Evolutionary conservation across 2,797 vertebrate species (phyloP), one percentile per base, ranked within the genome.

Genomic region (Cirrhinus mrigala): DNA sequence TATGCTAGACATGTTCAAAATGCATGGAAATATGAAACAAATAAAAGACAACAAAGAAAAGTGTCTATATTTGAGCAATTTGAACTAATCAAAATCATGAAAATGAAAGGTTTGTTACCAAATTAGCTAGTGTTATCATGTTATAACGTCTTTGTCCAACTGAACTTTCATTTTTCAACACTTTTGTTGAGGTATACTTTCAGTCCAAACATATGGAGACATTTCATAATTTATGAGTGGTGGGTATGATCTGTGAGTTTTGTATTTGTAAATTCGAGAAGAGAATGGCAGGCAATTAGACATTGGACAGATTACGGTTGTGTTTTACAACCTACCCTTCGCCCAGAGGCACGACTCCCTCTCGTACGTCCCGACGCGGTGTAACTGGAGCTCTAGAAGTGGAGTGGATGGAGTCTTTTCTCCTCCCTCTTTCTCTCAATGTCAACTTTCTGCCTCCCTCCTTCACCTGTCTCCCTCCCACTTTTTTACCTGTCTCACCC

Each of bases 361-460:
- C 91, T 93, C 93, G 92, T 95, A 95, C 94, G 91, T 86, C 86
- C 91, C 93, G 88, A 87, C 56, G 52, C 15, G 16, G 78, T 96
- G 97, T 97, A 98, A 98, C 94, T 92, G 90, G 96, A 98, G 94
- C 97, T 96, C 92, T 88, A 87, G 81, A 90, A 91, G 91, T 85
- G 16, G 40, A 81, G 80, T 83, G 83, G 80, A 86, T 89, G 91
- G 91, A 77, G 85, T 90, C 79, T 78, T 82, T 82, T 86, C 85
- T 87, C 87, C 87, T 88, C 87, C 87, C 78, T 84, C 58, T 62
- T 58, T 81, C 46, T 75, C 87, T 88, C 81, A 84, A 74, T 87
- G 85, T 87, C 48, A 83, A 37, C 50, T 68, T 87, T 92, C 80
- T 79, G 60, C 89, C 78, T 88, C 89, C 83, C 76, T 83, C 88